Percentiles rank a stretch among this genome's conserved stretches.
phyloP scores from a whole-genome alignment of 2,797 vertebrate genomes.

The Odontamblyopus lacepedii region DNA sequence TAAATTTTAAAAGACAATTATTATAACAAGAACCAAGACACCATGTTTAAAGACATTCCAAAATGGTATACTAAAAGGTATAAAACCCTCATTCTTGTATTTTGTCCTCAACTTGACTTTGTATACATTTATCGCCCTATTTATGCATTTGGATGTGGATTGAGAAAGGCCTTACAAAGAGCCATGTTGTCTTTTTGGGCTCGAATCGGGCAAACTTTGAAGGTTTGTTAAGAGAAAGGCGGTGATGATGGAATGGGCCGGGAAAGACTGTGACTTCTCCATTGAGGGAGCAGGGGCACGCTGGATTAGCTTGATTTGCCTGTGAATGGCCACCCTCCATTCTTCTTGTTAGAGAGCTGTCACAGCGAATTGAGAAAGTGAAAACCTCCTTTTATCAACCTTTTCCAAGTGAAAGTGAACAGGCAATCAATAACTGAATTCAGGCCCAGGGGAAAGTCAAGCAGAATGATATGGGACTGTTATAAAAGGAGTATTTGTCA shows the following conservation, averaged over 20 bases:
- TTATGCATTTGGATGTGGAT: conserved; percentile 70
- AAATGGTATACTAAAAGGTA: not conserved
- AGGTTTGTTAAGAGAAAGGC: conserved; percentile 88
- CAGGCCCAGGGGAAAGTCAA: conserved; percentile 94
- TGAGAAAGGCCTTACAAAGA: conserved; percentile 82
- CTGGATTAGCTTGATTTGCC: conserved; percentile 99
- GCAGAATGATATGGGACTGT: conserved; percentile 90
- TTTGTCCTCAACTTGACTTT: conserved; percentile 67
- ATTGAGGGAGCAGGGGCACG: conserved; percentile 94
- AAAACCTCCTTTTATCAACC: conserved; percentile 98
- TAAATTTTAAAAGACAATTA: not conserved
- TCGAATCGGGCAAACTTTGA: conserved; percentile 85
- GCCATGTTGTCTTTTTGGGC: conserved; percentile 87
- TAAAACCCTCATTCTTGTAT: conserved; percentile 14
- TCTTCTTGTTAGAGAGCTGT: conserved; percentile 99
- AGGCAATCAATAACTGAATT: conserved; percentile 95
- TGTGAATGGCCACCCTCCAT: conserved; percentile 98
- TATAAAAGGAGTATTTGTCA: conserved; percentile 86
- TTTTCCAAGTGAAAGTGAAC: conserved; percentile 94
- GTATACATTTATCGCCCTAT: conserved; percentile 75
- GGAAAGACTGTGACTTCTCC: conserved; percentile 92
- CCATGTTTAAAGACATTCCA: not conserved
- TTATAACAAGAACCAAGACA: not conserved
- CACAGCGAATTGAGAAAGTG: conserved; percentile 99
- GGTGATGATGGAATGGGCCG: conserved; percentile 94